Evolutionary conservation across 2,888 invertebrate genomes (phyloP).

Genomic region (Papilio elwesi): DNA sequence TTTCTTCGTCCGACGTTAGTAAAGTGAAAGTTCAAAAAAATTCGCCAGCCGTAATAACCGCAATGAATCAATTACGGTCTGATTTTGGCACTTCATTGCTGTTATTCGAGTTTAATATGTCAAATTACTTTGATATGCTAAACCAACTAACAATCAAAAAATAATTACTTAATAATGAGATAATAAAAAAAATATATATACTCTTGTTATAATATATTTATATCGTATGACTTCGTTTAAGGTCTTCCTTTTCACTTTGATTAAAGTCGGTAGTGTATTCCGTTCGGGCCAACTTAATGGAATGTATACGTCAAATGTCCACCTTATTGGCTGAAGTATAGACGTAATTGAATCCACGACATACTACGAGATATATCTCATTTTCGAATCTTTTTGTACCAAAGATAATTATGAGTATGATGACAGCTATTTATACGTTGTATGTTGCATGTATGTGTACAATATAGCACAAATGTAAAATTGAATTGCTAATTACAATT

Average conservation of each 20-base stretch:
- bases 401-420: too few relatives aligned
- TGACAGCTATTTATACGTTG: too few relatives aligned
- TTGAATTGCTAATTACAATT: too few relatives aligned
- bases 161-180: background rate
- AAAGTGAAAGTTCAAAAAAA: slow-evolving; percentile 67
- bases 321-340: slow-evolving; percentile 80
- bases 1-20: slow-evolving; percentile 69
- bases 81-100: slow-evolving; percentile 43
- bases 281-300: slow-evolving; percentile 80
- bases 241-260: slow-evolving; percentile 59
- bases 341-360: slow-evolving; percentile 74
- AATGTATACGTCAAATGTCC: slow-evolving; percentile 82
- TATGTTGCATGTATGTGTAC: too few relatives aligned
- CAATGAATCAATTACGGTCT: slow-evolving; percentile 70
- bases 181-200: too few relatives aligned
- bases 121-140: too few relatives aligned
- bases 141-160: background rate
- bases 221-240: too few relatives aligned
- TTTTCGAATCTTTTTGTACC: too few relatives aligned
- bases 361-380: slow-evolving; percentile 43
- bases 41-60: slow-evolving; percentile 58
- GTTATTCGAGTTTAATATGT: background rate
- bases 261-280: slow-evolving; percentile 80
- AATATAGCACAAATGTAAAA: too few relatives aligned
- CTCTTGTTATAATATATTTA: too few relatives aligned